Conservation (phyloP, 2,113 vertebrate genomes). For the Menidia beryllina region DNA sequence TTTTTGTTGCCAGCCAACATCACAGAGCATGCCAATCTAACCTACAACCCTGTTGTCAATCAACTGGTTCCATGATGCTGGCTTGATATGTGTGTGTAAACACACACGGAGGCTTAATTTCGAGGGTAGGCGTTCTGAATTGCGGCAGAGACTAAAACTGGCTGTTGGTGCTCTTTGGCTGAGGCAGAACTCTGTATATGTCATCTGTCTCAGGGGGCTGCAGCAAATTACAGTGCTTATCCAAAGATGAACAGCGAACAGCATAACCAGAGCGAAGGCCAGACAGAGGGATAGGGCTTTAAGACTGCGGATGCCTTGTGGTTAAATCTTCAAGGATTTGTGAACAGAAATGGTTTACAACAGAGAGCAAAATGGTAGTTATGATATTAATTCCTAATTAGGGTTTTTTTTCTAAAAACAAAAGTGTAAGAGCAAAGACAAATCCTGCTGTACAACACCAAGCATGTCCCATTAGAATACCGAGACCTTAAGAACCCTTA, state of each 20-base stretch:
- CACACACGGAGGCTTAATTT: conserved; percentile 25
- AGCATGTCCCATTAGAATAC: conserved; percentile 12
- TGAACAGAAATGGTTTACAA: neutral
- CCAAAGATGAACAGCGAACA: conserved; percentile 20
- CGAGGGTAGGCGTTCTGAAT: conserved; percentile 46
- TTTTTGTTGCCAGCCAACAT: too few relatives aligned
- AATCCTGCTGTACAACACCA: neutral
- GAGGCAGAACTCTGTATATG: conserved; percentile 52
- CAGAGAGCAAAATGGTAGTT: neutral
- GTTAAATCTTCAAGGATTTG: too few relatives aligned
- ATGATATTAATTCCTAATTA: neutral
- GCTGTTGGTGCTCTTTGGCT: conserved; percentile 38
- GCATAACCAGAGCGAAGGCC: conserved; percentile 10
- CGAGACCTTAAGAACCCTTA: conserved; percentile 21
- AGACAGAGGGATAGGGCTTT: conserved; percentile 9
- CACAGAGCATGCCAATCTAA: too few relatives aligned
- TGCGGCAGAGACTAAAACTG: conserved; percentile 36
- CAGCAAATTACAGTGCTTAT: conserved; percentile 51
- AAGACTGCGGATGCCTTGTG: conserved; percentile 9
- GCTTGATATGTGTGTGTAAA: too few relatives aligned
- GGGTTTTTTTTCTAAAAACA: neutral
- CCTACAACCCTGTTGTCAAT: too few relatives aligned
- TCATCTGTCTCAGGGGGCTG: conserved; percentile 58
- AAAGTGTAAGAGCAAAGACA: too few relatives aligned
- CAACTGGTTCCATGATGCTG: too few relatives aligned